A percentile compares a stretch with the other conserved stretches of the same genome.
phyloP scores from a whole-genome alignment of 1,140 invertebrate species.

The Aphaenogaster floridana region DNA sequence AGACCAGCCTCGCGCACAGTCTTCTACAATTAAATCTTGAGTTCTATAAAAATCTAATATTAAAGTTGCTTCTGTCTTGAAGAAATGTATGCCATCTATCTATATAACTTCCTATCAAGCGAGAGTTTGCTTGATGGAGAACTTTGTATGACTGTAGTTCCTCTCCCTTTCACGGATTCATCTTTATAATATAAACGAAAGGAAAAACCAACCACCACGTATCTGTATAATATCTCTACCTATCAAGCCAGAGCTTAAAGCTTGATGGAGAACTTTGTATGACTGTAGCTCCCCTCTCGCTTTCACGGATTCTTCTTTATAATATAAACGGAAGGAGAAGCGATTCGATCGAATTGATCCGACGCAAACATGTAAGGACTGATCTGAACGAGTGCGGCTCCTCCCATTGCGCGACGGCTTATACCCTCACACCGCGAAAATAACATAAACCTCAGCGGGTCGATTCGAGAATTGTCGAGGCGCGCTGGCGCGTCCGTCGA shows the following conservation, averaged over 20 bases:
- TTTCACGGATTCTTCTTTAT: neutral
- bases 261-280: neutral
- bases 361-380: neutral
- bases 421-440: neutral
- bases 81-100: neutral
- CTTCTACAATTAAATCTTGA: neutral
- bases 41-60: slow-evolving; percentile 1
- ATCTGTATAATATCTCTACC: neutral
- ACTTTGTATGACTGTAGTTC: neutral
- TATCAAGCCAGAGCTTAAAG: neutral
- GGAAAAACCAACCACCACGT: neutral
- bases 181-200: slow-evolving; percentile 16
- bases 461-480: slow-evolving; percentile 49
- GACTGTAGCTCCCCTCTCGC: neutral
- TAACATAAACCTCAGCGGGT: slow-evolving; percentile 42
- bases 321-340: slow-evolving; percentile 28
- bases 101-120: neutral
- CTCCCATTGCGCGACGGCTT: neutral
- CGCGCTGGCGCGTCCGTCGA: slow-evolving; percentile 28
- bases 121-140: neutral
- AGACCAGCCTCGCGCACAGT: neutral
- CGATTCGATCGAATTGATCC: slow-evolving; percentile 14
- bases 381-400: neutral
- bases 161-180: neutral
- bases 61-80: neutral